Evolutionary conservation across 1,140 invertebrate species (phyloP).

Genomic region (Atta cephalotes): DNA sequence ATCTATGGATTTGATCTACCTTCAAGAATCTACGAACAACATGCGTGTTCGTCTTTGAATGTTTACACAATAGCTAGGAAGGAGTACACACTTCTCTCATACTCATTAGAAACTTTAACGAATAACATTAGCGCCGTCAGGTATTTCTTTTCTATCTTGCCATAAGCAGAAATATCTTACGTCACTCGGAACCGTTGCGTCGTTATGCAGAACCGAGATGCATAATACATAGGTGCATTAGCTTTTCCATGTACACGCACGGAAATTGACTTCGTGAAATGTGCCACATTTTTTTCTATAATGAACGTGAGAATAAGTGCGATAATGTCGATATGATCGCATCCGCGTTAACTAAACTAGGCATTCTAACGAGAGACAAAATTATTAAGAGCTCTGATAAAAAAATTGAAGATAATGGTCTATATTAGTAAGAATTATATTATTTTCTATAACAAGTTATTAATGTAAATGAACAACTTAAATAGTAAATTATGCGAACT

Average conservation of each 20-base stretch:
- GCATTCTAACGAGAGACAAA: background rate
- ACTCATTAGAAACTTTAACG: constrained; percentile 29
- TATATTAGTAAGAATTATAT: constrained; percentile 4
- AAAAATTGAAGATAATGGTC: background rate
- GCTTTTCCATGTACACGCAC: background rate
- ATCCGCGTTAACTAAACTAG: background rate
- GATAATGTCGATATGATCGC: background rate
- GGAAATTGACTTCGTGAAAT: background rate
- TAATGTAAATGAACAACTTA: background rate
- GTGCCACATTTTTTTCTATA: background rate
- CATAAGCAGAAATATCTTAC: constrained; percentile 22
- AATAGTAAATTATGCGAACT: background rate
- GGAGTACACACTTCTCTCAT: background rate
- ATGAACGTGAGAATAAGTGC: background rate
- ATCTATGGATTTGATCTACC: constrained; percentile 26
- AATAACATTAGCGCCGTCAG: background rate
- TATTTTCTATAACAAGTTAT: background rate
- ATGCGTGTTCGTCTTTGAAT: background rate
- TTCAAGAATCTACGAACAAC: background rate
- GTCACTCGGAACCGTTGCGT: constrained; percentile 24
- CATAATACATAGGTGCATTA: constrained; percentile 33
- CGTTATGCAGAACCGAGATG: constrained; percentile 2
- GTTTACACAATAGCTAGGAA: background rate
- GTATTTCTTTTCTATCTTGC: background rate
- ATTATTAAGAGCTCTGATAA: constrained; percentile 11